Evolutionary conservation across 2,888 invertebrate species (phyloP).

Genomic region (Sylvicola cinctus): DNA sequence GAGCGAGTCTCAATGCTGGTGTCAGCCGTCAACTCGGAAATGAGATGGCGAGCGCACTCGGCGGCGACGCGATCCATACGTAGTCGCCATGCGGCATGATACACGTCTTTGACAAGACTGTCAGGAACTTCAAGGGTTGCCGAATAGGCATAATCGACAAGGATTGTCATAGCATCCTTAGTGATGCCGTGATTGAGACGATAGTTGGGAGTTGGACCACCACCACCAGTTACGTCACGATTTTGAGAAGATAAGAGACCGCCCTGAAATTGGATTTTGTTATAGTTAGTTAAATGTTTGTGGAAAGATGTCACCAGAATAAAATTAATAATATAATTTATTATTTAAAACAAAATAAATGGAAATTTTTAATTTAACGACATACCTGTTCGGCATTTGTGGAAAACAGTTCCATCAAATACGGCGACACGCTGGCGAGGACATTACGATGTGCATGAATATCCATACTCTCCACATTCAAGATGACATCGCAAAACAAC

Average conservation of each 20-base stretch:
- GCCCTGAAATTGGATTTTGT: too few relatives aligned
- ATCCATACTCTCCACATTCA: slow-evolving; percentile 55
- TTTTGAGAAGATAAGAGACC: neutral
- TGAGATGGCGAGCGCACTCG: slow-evolving; percentile 48
- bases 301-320: slow-evolving; percentile 5
- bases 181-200: slow-evolving; percentile 43
- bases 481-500: slow-evolving; percentile 69
- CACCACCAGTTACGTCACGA: slow-evolving; percentile 16
- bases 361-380: neutral
- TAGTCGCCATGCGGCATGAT: slow-evolving; percentile 56
- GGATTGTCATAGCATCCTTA: slow-evolving; percentile 44
- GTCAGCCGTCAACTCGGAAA: slow-evolving; percentile 37
- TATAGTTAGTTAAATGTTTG: too few relatives aligned
- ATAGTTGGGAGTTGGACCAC: slow-evolving; percentile 20
- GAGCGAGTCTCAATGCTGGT: slow-evolving; percentile 38
- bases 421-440: slow-evolving; percentile 56
- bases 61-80: slow-evolving; percentile 53
- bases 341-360: neutral
- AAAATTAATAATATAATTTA: slow-evolving; percentile 1
- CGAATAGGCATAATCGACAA: slow-evolving; percentile 71
- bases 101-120: slow-evolving; percentile 45
- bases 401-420: slow-evolving; percentile 52
- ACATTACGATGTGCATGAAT: slow-evolving; percentile 60
- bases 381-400: slow-evolving; percentile 26
- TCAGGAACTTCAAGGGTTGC: slow-evolving; percentile 35